phyloP scores from a whole-genome alignment of 1,140 invertebrate genomes.

The Pseudomyrmex cubaensis region DNA sequence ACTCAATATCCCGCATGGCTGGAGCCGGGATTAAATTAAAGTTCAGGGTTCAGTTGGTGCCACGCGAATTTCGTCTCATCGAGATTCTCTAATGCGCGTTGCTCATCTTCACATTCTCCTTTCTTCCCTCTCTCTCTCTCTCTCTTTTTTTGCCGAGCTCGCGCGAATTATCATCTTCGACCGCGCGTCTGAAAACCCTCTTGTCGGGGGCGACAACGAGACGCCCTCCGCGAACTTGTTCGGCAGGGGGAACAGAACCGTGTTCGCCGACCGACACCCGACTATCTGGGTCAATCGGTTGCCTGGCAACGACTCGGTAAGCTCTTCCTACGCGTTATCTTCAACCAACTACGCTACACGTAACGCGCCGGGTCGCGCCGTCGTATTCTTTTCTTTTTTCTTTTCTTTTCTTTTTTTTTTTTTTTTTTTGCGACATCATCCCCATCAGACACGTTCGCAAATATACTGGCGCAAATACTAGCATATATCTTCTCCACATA shows the following conservation, averaged over 20 bases:
- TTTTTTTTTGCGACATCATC: not conserved
- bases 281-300: constrained; percentile 76
- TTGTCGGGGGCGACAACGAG: constrained; percentile 54
- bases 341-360: constrained; percentile 51
- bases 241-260: constrained; percentile 32
- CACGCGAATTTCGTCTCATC: not conserved
- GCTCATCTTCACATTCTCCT: not conserved
- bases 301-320: constrained; percentile 69
- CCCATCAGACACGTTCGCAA: not conserved
- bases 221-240: constrained; percentile 64
- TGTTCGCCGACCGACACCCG: constrained; percentile 38
- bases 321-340: constrained; percentile 70
- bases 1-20: constrained; percentile 11
- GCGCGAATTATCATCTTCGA: constrained; percentile 28
- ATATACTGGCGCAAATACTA: not conserved
- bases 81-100: not conserved
- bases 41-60: constrained; percentile 13
- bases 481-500: not conserved
- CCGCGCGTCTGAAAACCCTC: not conserved
- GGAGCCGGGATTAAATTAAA: constrained; percentile 29
- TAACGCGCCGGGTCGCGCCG: constrained; percentile 28
- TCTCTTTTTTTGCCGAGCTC: not conserved
- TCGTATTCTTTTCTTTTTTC: not conserved
- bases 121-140: too few species aligned
- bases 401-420: not conserved